Conservation (phyloP, 92 coral and sea anemone genomes). For the Palythoa heliodiscus region DNA sequence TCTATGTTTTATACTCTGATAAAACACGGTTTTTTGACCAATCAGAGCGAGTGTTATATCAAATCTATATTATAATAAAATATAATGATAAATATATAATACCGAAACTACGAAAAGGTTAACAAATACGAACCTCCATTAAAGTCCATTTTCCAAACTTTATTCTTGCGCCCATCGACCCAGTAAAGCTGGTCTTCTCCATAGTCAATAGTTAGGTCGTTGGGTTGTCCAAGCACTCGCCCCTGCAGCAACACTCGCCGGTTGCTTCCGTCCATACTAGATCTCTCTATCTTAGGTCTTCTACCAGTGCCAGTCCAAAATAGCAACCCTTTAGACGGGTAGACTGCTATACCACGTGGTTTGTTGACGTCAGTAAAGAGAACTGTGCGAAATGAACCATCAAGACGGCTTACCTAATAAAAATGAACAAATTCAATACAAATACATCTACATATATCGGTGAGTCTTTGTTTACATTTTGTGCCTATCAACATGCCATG, state of each 20-base stretch:
- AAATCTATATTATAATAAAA: too few relatives aligned
- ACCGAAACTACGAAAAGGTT: neutral
- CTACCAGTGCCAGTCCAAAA: slow-evolving; percentile 87
- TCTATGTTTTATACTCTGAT: too few relatives aligned
- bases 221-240: slow-evolving; percentile 53
- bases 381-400: slow-evolving; percentile 78
- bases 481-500: too few relatives aligned
- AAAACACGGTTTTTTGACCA: too few relatives aligned
- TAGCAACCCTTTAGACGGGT: slow-evolving; percentile 85
- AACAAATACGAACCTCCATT: slow-evolving; percentile 68
- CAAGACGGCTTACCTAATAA: slow-evolving; percentile 83
- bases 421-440: neutral
- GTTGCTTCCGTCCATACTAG: slow-evolving; percentile 83
- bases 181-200: slow-evolving; percentile 67
- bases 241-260: slow-evolving; percentile 58
- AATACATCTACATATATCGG: neutral
- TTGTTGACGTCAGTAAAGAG: slow-evolving; percentile 64
- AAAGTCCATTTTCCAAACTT: slow-evolving; percentile 73
- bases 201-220: slow-evolving; percentile 84
- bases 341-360: slow-evolving; percentile 86
- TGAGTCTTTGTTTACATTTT: too few relatives aligned
- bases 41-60: too few relatives aligned
- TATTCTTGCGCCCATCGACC: slow-evolving; percentile 59
- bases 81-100: too few relatives aligned
- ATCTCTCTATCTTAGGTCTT: slow-evolving; percentile 61